phyloP scores from a whole-genome alignment of 2,113 vertebrate genomes.

The Hepsetus odoe region DNA sequence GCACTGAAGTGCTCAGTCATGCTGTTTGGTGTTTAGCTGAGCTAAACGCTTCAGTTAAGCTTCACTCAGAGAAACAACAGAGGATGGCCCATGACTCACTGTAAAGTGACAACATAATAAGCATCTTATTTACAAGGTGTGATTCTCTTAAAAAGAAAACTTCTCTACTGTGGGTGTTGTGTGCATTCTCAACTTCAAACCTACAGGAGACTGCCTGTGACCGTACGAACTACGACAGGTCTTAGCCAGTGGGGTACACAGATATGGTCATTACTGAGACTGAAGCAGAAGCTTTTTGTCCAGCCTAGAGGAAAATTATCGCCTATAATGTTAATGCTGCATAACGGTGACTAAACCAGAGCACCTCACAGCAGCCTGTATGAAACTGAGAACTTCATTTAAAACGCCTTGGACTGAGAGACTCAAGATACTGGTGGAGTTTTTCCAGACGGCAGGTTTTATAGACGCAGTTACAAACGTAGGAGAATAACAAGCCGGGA shows the following conservation, averaged over 20 bases:
- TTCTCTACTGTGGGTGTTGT: neutral
- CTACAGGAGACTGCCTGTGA: neutral
- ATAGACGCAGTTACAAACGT: neutral
- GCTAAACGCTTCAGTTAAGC: neutral
- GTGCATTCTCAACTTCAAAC: neutral
- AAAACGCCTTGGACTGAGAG: neutral
- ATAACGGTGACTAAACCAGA: neutral
- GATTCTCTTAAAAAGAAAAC: slow-evolving; percentile 1
- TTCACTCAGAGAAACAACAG: neutral
- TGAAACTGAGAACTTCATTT: neutral
- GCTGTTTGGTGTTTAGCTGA: neutral
- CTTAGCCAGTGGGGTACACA: too few relatives aligned
- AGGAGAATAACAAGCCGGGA: neutral
- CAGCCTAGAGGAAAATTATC: neutral
- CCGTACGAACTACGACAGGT: neutral
- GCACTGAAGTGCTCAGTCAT: neutral
- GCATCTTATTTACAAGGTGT: neutral
- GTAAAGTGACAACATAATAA: neutral
- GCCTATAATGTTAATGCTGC: neutral
- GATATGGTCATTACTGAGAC: neutral
- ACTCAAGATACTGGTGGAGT: neutral
- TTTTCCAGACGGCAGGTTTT: too few relatives aligned
- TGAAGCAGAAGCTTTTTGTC: neutral
- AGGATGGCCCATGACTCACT: neutral
- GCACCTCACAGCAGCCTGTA: neutral